Conservation (phyloP, 2,113 vertebrate genomes). For the Globicephala melas region DNA sequence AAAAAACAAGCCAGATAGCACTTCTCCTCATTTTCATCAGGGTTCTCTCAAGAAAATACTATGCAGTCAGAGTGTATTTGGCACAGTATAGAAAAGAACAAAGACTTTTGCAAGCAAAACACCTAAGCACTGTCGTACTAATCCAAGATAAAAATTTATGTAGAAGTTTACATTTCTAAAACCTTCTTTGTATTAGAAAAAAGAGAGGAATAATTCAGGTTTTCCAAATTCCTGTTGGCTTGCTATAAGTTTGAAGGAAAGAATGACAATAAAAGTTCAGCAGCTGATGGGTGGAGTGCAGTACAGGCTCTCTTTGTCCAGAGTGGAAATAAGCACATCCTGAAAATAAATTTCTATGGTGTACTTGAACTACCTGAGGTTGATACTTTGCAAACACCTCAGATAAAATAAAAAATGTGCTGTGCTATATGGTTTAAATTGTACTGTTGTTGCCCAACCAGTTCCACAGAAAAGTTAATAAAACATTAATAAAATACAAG, state of each 20-base stretch:
- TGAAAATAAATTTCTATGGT: background rate
- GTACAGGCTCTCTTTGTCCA: background rate
- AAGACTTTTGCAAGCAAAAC: conserved; percentile 6
- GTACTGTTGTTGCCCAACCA: conserved; percentile 13
- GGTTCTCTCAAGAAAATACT: background rate
- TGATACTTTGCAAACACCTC: background rate
- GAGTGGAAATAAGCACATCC: background rate
- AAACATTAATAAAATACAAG: conserved; percentile 43
- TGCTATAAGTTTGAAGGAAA: background rate
- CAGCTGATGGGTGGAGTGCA: background rate
- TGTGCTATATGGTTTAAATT: background rate
- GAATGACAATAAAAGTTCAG: background rate
- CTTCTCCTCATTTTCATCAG: background rate
- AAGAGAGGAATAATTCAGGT: background rate
- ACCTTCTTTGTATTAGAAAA: background rate
- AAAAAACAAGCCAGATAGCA: background rate
- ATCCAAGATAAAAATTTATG: background rate
- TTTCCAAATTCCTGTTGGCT: background rate
- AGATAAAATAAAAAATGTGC: background rate
- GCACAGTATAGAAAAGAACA: background rate
- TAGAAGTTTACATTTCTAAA: background rate
- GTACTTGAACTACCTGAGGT: background rate
- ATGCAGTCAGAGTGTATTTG: background rate
- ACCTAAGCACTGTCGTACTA: background rate
- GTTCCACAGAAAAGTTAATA: conserved; percentile 55